A percentile compares a stretch with the other conserved stretches of the same genome.
phyloP scores from a whole-genome alignment of 2,113 vertebrate species.

The Cebus imitator region DNA sequence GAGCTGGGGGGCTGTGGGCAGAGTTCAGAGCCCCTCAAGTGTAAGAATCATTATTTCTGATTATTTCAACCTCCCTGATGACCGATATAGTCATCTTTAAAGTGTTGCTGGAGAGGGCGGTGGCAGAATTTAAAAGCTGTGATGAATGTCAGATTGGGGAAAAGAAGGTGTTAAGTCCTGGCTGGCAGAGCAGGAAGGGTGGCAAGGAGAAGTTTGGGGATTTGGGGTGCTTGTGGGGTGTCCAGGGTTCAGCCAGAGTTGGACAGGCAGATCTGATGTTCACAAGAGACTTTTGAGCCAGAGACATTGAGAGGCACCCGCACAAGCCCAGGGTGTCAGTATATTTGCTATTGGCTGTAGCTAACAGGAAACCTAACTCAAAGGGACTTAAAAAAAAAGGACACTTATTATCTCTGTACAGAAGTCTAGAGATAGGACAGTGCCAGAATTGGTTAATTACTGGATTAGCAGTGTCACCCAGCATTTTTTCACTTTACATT shows the following conservation, averaged over 20 bases:
- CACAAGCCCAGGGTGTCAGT: not conserved
- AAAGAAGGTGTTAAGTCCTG: not conserved
- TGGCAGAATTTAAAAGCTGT: not conserved
- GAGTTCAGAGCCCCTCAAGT: not conserved
- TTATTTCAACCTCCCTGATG: not conserved
- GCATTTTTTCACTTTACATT: not conserved
- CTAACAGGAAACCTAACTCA: not conserved
- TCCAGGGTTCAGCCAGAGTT: not conserved
- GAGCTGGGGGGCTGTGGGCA: not conserved
- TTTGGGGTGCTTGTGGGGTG: not conserved
- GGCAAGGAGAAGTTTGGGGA: not conserved
- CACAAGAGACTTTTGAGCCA: too few species aligned
- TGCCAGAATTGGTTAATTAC: not conserved
- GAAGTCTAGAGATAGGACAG: not conserved
- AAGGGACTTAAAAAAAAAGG: not conserved
- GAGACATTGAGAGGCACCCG: too few species aligned
- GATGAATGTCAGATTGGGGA: not conserved
- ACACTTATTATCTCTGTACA: too few species aligned
- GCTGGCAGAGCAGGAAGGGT: not conserved
- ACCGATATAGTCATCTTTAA: not conserved
- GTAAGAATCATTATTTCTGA: not conserved
- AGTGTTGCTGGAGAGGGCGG: not conserved
- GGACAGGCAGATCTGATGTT: not conserved
- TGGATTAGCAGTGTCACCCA: too few species aligned
- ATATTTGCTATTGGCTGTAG: not conserved